These are phyloP conservation scores for Parazoanthus swiftii DNA, from an alignment of 92 coral and sea anemone genomes.

Conservation along the genomic window DNA sequence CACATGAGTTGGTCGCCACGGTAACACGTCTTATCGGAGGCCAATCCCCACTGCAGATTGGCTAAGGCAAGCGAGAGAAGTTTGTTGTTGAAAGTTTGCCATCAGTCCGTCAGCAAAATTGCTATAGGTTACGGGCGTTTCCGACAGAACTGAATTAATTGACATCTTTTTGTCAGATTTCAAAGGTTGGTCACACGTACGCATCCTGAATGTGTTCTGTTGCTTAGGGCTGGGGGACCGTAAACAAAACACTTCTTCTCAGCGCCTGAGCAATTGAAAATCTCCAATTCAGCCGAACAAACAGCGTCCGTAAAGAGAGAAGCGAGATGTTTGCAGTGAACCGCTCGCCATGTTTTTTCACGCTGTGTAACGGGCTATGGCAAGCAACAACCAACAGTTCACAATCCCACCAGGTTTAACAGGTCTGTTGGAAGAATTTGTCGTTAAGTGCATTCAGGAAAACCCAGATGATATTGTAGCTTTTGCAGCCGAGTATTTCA, in stretches of 20 bases:
- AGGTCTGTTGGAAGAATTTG: constrained; percentile 90
- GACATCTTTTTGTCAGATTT: constrained; percentile 29
- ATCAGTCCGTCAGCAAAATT: constrained; percentile 18
- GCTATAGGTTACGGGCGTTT: constrained; percentile 31
- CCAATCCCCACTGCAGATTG: constrained; percentile 22
- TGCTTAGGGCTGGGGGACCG: constrained; percentile 39
- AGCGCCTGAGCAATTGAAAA: constrained; percentile 16
- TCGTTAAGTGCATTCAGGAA: constrained; percentile 93
- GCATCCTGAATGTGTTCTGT: constrained; percentile 34
- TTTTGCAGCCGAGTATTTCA: constrained; percentile 97
- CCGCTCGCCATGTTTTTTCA: constrained; percentile 27
- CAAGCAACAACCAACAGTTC: constrained; percentile 59
- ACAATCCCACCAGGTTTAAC: constrained; percentile 91
- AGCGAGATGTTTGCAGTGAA: constrained; percentile 20
- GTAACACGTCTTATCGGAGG: constrained; percentile 5
- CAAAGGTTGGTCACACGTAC: constrained; percentile 32
- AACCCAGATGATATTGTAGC: constrained; percentile 94
- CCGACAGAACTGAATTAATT: constrained; percentile 24
- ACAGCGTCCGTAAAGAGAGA: not conserved
- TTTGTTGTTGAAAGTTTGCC: not conserved
- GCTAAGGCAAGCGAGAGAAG: not conserved
- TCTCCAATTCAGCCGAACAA: constrained; percentile 19
- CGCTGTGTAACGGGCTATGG: constrained; percentile 50
- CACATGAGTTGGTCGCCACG: constrained; percentile 8
- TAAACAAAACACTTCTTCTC: constrained; percentile 39